A percentile compares a stretch with the other conserved stretches of the same genome.
Evolutionary conservation across 1,140 invertebrate genomes (phyloP).

Genomic region (Lasaia peninsularis): DNA sequence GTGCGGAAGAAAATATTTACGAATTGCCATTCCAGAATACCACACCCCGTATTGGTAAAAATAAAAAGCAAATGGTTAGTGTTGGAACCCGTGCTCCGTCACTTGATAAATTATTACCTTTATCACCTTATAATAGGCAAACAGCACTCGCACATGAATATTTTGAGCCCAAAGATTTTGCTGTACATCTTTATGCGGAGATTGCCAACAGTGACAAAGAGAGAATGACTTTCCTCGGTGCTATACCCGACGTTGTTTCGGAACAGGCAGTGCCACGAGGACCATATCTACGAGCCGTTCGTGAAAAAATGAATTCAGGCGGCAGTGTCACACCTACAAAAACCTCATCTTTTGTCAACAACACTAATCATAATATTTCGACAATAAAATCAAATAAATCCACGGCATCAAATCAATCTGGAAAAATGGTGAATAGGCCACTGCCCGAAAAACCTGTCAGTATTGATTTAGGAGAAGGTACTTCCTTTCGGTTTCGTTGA

Average conservation of each 20-base stretch:
- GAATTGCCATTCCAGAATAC: slow-evolving; percentile 79
- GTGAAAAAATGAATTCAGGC: slow-evolving; percentile 46
- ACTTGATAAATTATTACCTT: slow-evolving; percentile 78
- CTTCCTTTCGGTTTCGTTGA: slow-evolving; percentile 50
- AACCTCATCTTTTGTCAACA: slow-evolving; percentile 27
- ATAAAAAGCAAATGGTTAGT: slow-evolving; percentile 74
- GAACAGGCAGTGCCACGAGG: slow-evolving; percentile 59
- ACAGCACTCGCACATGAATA: slow-evolving; percentile 82
- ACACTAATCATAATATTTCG: slow-evolving; percentile 20
- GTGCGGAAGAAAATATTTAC: slow-evolving; percentile 81
- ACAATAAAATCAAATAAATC: slow-evolving; percentile 59
- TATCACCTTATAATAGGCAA: slow-evolving; percentile 71
- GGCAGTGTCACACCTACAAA: slow-evolving; percentile 26
- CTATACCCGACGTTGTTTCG: slow-evolving; percentile 56
- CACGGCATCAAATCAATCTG: slow-evolving; percentile 67
- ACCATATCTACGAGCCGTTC: slow-evolving; percentile 63
- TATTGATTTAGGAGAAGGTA: slow-evolving; percentile 61
- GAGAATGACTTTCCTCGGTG: slow-evolving; percentile 52
- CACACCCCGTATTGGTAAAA: slow-evolving; percentile 51
- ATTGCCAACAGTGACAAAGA: slow-evolving; percentile 74
- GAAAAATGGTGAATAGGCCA: slow-evolving; percentile 82
- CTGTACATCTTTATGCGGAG: slow-evolving; percentile 85
- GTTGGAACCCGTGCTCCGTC: slow-evolving; percentile 81
- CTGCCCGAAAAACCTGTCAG: slow-evolving; percentile 81
- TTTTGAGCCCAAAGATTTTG: slow-evolving; percentile 83